Evolutionary conservation across 1,140 invertebrate genomes (phyloP).

Genomic region (Oedothorax gibbosus): DNA sequence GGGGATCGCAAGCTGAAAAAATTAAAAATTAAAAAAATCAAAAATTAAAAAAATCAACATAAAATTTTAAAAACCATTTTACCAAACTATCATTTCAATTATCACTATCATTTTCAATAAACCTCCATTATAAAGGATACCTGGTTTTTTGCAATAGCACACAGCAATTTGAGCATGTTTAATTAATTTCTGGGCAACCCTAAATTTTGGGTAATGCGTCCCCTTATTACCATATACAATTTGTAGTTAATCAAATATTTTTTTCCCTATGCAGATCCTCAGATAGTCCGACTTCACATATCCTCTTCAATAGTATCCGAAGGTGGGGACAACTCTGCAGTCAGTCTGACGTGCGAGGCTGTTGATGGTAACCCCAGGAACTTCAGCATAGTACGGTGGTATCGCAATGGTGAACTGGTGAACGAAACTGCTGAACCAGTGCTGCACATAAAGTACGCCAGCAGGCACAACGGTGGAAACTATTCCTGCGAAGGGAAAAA

Average conservation of each 20-base stretch:
- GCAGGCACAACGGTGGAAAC: slow-evolving; percentile 60
- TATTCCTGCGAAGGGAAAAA: slow-evolving; percentile 64
- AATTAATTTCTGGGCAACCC: too few species aligned
- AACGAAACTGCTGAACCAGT: slow-evolving; percentile 57
- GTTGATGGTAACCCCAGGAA: slow-evolving; percentile 63
- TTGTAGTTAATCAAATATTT: not conserved
- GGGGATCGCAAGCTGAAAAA: too few species aligned
- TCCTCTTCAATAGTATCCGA: slow-evolving; percentile 61
- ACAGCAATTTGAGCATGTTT: too few species aligned
- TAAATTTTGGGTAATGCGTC: too few species aligned
- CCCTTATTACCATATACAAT: too few species aligned
- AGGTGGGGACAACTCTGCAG: slow-evolving; percentile 48
- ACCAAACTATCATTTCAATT: too few species aligned
- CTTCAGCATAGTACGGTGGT: slow-evolving; percentile 63
- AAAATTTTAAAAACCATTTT: too few species aligned
- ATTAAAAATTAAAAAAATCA: too few species aligned
- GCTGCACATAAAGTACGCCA: slow-evolving; percentile 44
- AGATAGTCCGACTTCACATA: slow-evolving; percentile 61
- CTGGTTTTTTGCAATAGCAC: too few species aligned
- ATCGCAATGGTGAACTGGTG: slow-evolving; percentile 61
- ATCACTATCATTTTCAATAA: too few species aligned
- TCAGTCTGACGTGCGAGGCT: slow-evolving; percentile 62
- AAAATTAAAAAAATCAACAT: too few species aligned
- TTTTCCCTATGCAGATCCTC: slow-evolving; percentile 62
- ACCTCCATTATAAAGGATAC: too few species aligned